phyloP scores from a whole-genome alignment of 1,140 invertebrate species.

The Aphaenogaster rudis region DNA sequence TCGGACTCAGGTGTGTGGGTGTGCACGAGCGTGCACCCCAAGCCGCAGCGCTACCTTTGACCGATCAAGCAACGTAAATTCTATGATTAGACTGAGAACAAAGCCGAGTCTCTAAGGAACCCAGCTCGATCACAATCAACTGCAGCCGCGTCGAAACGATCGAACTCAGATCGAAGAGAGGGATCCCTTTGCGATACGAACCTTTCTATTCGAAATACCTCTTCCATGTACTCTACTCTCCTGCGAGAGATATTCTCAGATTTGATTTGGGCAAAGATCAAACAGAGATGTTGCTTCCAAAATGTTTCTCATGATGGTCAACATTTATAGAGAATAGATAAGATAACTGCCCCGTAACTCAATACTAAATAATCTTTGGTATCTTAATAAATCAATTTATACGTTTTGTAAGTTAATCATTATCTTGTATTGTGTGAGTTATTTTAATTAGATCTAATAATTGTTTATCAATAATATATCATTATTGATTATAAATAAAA shows the following conservation, averaged over 20 bases:
- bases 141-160: constrained; percentile 49
- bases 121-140: constrained; percentile 55
- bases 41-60: constrained; percentile 71
- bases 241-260: constrained; percentile 37
- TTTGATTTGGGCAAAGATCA: constrained; percentile 53
- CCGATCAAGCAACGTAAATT: constrained; percentile 78
- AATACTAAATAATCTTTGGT: neutral
- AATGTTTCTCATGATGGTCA: constrained; percentile 28
- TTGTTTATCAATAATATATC: neutral
- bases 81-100: constrained; percentile 78
- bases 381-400: neutral
- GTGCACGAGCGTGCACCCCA: neutral
- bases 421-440: neutral
- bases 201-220: constrained; percentile 23
- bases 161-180: constrained; percentile 20
- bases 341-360: neutral
- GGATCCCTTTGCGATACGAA: constrained; percentile 48
- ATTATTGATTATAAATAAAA: neutral
- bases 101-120: constrained; percentile 73
- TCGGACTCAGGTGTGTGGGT: constrained; percentile 50
- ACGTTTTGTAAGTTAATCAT: neutral
- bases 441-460: neutral
- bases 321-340: constrained; percentile 18
- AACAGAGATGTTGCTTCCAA: constrained; percentile 27
- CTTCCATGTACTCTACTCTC: neutral